Percentiles rank a stretch among this genome's conserved stretches.
Evolutionary conservation across 2,888 invertebrate species (phyloP).

Genomic region (Cenopis cana): DNA sequence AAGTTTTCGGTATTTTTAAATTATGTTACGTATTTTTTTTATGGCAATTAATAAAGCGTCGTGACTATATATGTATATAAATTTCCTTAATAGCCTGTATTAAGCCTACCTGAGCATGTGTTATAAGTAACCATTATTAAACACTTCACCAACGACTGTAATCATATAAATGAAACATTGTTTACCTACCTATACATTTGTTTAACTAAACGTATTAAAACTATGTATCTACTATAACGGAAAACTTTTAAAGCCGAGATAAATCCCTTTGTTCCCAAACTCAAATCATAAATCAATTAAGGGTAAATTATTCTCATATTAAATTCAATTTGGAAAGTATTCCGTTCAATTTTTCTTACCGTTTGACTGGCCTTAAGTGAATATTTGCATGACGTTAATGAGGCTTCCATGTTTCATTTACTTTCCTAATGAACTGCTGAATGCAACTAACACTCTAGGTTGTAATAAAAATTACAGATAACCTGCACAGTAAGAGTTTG

Average conservation of each 20-base stretch:
- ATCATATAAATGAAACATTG: no score
- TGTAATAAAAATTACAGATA: background rate
- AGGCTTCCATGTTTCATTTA: conserved; percentile 51
- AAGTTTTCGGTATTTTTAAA: no score
- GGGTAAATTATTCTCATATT: conserved; percentile 40
- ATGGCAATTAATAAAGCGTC: no score
- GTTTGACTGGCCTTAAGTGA: conserved; percentile 65
- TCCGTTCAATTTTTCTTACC: conserved; percentile 65
- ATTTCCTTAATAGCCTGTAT: no score
- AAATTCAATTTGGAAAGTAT: conserved; percentile 51
- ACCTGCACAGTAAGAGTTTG: background rate
- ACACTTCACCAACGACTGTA: no score
- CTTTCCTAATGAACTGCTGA: background rate
- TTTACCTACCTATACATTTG: no score
- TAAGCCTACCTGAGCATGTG: no score
- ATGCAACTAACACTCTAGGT: background rate
- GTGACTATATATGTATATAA: no score
- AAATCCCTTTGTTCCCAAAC: background rate
- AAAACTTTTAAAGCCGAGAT: background rate
- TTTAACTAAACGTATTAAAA: no score
- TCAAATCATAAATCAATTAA: conserved; percentile 44
- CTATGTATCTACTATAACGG: background rate
- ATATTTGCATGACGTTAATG: conserved; percentile 77
- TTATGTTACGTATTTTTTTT: no score
- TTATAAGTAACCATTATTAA: no score